Conservation (phyloP, 2,888 invertebrate species). For the Nephrotoma guestfalica region DNA sequence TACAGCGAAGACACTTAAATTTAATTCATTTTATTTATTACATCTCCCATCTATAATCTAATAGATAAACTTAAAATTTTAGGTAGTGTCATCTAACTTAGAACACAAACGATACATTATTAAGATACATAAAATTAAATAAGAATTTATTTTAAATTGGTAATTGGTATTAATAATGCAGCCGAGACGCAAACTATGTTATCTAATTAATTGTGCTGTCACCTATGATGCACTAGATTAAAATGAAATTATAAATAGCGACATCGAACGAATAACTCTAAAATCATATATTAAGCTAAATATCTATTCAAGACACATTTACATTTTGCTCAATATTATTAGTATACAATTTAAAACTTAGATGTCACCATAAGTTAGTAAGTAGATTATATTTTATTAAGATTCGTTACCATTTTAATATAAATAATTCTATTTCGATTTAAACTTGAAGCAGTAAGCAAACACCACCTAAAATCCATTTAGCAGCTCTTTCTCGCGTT, state of each 20-base stretch:
- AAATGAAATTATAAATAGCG: background rate
- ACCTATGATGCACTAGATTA: no score
- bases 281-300: background rate
- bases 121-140: no score
- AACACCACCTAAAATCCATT: constrained; percentile 85
- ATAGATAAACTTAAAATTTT: no score
- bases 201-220: background rate
- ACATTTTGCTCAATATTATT: background rate
- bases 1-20: background rate
- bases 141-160: background rate
- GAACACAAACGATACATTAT: no score
- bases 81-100: no score
- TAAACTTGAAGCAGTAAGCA: constrained; percentile 59
- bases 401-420: background rate
- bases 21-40: no score
- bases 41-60: no score
- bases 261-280: background rate
- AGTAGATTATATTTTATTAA: background rate
- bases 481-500: constrained; percentile 74
- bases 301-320: background rate
- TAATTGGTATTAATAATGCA: background rate
- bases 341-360: background rate
- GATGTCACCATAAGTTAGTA: background rate
- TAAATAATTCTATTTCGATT: background rate
- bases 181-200: background rate